These are phyloP conservation scores for Lytechinus pictus DNA, from an alignment of 35 echinoderm and acorn worm genomes.

Conservation along the genomic window DNA sequence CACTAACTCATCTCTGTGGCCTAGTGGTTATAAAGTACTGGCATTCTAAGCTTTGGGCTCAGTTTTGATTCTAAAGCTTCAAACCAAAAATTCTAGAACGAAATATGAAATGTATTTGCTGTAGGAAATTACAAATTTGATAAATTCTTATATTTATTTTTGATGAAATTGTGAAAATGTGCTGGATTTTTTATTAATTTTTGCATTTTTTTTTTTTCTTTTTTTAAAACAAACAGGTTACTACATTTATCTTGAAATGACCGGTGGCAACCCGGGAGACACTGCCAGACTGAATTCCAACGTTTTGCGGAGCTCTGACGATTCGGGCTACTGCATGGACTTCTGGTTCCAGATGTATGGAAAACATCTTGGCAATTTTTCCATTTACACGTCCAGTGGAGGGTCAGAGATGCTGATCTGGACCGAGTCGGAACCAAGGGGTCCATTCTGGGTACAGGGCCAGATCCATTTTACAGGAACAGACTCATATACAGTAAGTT, in stretches of 20 bases:
- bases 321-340: slow-evolving; percentile 76
- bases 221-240: slow-evolving; percentile 44
- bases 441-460: slow-evolving; percentile 78
- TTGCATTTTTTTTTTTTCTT: too few relatives aligned
- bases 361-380: slow-evolving; percentile 56
- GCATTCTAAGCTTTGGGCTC: too few relatives aligned
- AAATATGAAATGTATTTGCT: too few relatives aligned
- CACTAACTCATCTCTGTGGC: too few relatives aligned
- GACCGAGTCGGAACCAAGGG: slow-evolving; percentile 66
- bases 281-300: slow-evolving; percentile 65
- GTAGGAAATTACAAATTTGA: too few relatives aligned
- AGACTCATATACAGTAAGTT: slow-evolving; percentile 47
- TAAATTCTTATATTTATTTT: too few relatives aligned
- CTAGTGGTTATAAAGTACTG: too few relatives aligned
- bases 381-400: slow-evolving; percentile 62
- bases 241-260: slow-evolving; percentile 77
- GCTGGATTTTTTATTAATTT: too few relatives aligned
- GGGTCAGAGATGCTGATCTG: slow-evolving; percentile 36
- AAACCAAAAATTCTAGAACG: too few relatives aligned
- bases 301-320: background rate
- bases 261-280: slow-evolving; percentile 36
- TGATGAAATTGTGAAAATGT: too few relatives aligned
- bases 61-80: too few relatives aligned
- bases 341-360: slow-evolving; percentile 96
- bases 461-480: slow-evolving; percentile 49